Base-by-base conservation (phyloP, 2,888 invertebrate species). In the Schrankia costaestrigalis region DNA sequence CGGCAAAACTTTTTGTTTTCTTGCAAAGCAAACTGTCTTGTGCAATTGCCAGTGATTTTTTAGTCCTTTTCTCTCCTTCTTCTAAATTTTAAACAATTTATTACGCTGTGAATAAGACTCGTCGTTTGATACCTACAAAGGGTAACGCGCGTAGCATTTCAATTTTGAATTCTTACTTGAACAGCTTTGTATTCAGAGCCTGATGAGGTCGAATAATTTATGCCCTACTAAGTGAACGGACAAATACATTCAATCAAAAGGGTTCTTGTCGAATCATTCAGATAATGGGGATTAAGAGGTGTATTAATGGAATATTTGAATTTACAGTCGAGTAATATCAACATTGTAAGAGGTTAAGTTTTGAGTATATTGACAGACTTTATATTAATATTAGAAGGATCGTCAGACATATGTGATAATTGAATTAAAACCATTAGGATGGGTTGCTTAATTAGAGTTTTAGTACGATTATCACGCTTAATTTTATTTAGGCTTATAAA, bases 141-240 rank as follows among this genome's bases (percentile, higher is more conserved):
- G 56, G 49, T 56, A 54, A 52, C 45, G 56, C 39, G n/a, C n/a
- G 34, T 39, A 56, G 50, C 42, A 57, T 60, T 58, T 47, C 53
- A 57, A 62, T 58, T 60, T 54, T 49, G 49, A 47, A 56, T 60
- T 58, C 47, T 37, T 39, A 41, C 35, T 50, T 50, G 33, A 44
- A 27, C 33, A 48, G 42, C 43, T 51, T 46, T 36, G 47, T 47
- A 40, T 49, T 51, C 49, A 49, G 26, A 40, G 45, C 35, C 41
- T 48, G 41, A 41, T 50, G 37, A 45, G 37, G 43, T 38, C 44
- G 51, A 48, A 50, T 60, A 50, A 50, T 55, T 58, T 39, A 47
- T 34, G 35, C 6, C 7, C 7, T 18, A 12, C 9, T 26, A 35
- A 42, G 36, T 49, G 41, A 37, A 22, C 31, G 23, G 22, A 23